A percentile compares a stretch with the other conserved stretches of the same genome.
Conservation (phyloP, 92 coral and sea anemone genomes). For the Parazoanthus atlanticus region DNA sequence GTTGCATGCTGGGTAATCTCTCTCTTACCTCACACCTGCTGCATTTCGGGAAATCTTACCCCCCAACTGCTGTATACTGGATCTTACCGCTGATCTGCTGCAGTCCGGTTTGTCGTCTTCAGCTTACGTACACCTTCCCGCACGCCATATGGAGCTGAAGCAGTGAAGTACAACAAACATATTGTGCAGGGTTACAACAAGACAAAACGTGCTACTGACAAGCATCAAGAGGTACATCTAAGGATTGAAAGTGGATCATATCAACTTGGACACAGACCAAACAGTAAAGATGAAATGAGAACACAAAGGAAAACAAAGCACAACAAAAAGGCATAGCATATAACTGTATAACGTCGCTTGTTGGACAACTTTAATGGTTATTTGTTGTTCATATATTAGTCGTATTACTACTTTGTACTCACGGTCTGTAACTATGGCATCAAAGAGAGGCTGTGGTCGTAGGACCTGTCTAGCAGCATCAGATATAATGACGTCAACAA, state of each 20-base stretch:
- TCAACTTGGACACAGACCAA: too few species aligned
- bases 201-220: not conserved
- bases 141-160: constrained; percentile 93
- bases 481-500: constrained; percentile 83
- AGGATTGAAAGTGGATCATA: too few species aligned
- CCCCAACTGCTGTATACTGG: not conserved
- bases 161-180: not conserved
- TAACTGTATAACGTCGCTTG: not conserved
- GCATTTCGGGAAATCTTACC: too few species aligned
- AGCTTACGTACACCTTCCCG: constrained; percentile 93
- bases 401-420: constrained; percentile 47
- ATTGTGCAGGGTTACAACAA: not conserved
- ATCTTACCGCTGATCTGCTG: constrained; percentile 31
- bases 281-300: not conserved
- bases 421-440: constrained; percentile 98
- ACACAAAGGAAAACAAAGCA: not conserved
- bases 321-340: not conserved
- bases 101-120: constrained; percentile 41
- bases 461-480: constrained; percentile 86
- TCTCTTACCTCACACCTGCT: too few species aligned
- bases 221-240: too few species aligned
- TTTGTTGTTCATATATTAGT: not conserved
- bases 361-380: not conserved
- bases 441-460: constrained; percentile 81
- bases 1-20: too few species aligned